Evolutionary conservation across 1,140 invertebrate species (phyloP).

Genomic region (Formica exsecta): DNA sequence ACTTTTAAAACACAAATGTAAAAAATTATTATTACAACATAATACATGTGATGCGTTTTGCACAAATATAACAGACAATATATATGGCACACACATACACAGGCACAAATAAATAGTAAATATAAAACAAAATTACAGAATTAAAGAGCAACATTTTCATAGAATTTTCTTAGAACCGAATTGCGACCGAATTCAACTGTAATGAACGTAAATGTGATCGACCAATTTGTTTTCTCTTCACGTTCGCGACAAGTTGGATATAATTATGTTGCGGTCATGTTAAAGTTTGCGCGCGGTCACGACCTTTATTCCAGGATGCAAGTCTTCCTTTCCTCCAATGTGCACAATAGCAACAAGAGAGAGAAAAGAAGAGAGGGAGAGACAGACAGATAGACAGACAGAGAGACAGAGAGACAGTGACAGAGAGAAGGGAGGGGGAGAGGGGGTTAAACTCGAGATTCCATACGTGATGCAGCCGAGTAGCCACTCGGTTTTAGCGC

Average conservation of each 20-base stretch:
- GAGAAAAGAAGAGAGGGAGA: no score
- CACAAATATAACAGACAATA: background rate
- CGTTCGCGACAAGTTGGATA: background rate
- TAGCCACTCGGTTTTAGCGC: slow-evolving; percentile 71
- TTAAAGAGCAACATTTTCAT: background rate
- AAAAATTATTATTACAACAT: background rate
- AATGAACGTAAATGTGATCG: background rate
- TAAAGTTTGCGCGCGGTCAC: slow-evolving; percentile 14
- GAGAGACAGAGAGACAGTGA: no score
- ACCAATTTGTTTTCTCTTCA: background rate
- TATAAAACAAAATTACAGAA: slow-evolving; percentile 1
- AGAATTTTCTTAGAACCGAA: background rate
- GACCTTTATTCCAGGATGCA: background rate
- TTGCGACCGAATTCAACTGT: background rate
- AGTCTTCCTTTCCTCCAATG: background rate
- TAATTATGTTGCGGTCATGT: slow-evolving; percentile 10
- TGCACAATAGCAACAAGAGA: background rate
- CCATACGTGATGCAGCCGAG: slow-evolving; percentile 67
- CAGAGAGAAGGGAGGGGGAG: background rate
- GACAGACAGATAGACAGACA: no score
- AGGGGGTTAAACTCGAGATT: slow-evolving; percentile 68
- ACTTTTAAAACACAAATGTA: slow-evolving; percentile 29
- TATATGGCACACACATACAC: no score
- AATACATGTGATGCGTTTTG: background rate
- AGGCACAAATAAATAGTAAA: background rate